Conservation (phyloP, 2,113 vertebrate genomes). For the Aegithalos caudatus region DNA sequence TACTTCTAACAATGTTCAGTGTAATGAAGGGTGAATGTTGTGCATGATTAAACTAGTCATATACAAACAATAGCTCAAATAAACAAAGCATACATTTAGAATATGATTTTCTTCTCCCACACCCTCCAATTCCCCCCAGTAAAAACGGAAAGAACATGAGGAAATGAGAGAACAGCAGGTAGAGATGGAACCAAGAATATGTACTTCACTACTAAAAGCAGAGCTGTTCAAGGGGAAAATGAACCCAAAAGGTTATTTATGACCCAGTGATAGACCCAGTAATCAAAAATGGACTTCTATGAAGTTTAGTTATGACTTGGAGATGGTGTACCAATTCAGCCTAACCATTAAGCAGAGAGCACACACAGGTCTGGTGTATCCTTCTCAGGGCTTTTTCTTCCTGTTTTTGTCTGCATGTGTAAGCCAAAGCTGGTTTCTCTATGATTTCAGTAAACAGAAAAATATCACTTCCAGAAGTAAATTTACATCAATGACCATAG, state of each 20-base stretch:
- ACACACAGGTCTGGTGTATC: not conserved
- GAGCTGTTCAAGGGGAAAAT: not conserved
- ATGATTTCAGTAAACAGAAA: not conserved
- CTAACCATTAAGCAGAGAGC: not conserved
- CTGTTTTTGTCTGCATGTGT: not conserved
- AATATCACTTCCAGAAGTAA: not conserved
- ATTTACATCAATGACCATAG: not conserved
- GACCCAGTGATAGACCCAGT: not conserved
- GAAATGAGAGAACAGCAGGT: not conserved
- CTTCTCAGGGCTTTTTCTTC: not conserved
- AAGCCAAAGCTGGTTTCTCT: not conserved
- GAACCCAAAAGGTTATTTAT: not conserved
- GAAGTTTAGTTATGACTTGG: not conserved
- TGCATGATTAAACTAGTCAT: conserved; percentile 61
- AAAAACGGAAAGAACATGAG: not conserved
- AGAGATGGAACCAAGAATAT: not conserved
- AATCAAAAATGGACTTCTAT: not conserved
- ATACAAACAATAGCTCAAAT: conserved; percentile 57
- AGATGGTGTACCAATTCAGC: not conserved
- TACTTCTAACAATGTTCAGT: conserved; percentile 38
- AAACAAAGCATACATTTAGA: conserved; percentile 27
- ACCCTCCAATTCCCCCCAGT: not conserved
- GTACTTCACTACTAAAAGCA: not conserved
- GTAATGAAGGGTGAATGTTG: conserved; percentile 58
- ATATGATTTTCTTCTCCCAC: not conserved